Evolutionary conservation across 2,113 vertebrate genomes (phyloP), one percentile per base, ranked within the genome.

Genomic region (Plotosus lineatus): DNA sequence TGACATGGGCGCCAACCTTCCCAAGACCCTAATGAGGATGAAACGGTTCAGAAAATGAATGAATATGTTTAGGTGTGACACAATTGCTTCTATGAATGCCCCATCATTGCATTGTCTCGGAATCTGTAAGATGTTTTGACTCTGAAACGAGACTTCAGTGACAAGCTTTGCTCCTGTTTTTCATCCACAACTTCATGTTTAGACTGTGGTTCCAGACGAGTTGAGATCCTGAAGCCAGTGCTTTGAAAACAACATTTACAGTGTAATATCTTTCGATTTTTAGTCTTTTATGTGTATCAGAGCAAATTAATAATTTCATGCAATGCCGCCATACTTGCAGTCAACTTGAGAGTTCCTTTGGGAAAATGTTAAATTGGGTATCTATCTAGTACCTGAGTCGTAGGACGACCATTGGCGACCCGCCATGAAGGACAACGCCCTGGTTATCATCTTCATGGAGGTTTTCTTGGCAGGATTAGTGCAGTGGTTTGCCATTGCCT

Each of bases 181-280:
- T 60, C 51, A 61, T 83, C 14, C 12, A 78, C 36, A 28, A 74
- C 36, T 87, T 83, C 88, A 36, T 82, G 78, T 89, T 87, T 89
- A 87, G 85, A 44, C 53, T 50, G n/a, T 78, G 33, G 44, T 84
- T 63, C 40, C 33, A 71, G 53, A 72, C 78, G 56, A 83, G 68
- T 69, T 51, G 51, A 3, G 78, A 86, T 87, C 68, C 53, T 61
- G 83, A 48, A 81, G 26, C 68, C 28, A 19, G 40, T 56, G 26
- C 44, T 15, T 28, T 79, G 66, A 53, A 72, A 36, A 77, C 77
- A 78, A 73, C 71, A 76, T 7, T 6, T 23, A 23, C 40, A 21
- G 19, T 42, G 38, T 68, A n/a, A 42, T 44, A n/a, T 71, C 14
- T 42, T 26, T 44, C n/a, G 65, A 10, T 68, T 42, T 68, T 26